Evolutionary conservation across 2,113 vertebrate genomes (phyloP), one percentile per base, ranked within the genome.

Genomic region (Proterorhinus semilunaris): DNA sequence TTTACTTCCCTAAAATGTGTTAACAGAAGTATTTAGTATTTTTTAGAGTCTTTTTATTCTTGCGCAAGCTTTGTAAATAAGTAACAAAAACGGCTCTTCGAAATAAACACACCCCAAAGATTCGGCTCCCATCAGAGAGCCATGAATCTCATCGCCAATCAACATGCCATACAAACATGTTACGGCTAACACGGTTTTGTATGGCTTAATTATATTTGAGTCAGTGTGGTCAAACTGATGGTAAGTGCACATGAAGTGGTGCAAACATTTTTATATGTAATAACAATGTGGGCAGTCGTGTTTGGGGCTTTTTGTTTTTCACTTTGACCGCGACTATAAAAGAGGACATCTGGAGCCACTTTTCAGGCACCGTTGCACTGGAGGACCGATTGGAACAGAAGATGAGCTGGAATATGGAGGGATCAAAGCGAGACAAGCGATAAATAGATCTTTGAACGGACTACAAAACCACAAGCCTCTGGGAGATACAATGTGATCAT

Each of bases 331-430:
- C 74, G n/a, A 62, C 68, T 71, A 66, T 55, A 81, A 69, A 63
- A 68, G 63, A 36, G 65, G 69, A 69, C 86, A 88, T 86, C 79
- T 89, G 86, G 86, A 85, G 73, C 81, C 69, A 55, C 72, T 87
- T 89, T 86, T 51, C 58, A 75, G 27, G 71, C 75, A 70, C 53
- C 47, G 65, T 66, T 84, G 63, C 61, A 80, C 58, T n/a, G 44
- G 7, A 61, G 58, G 58, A 61, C 58, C 58, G 42, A 53, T 64
- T 59, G 50, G 74, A 76, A 68, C 51, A 62, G 27, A 79, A 69
- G 75, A 85, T 79, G 79, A 78, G 81, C 76, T 71, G 78, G 58
- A 74, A 83, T 48, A 43, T 49, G 57, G 51, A 6, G 71, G 83
- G 80, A 87, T 85, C 61, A 83, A 83, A 81, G 75, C 48, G 72